Conservation (phyloP, 2,797 vertebrate species). For the Malacoctenus gilli region DNA sequence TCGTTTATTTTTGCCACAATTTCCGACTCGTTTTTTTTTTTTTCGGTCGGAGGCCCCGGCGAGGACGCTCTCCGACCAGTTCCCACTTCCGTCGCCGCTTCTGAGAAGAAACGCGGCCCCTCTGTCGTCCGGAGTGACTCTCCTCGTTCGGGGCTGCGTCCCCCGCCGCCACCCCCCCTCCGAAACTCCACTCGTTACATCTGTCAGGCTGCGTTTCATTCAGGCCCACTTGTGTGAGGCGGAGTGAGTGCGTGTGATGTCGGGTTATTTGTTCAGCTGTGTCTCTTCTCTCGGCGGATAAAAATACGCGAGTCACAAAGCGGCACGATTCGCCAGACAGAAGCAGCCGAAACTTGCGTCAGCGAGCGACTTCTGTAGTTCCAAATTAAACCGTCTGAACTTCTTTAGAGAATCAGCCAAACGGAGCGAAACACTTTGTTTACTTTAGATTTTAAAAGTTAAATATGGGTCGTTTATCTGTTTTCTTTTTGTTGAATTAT, state of each 20-base stretch:
- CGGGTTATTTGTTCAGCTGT: slow-evolving; percentile 38
- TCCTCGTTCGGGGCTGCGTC: slow-evolving; percentile 49
- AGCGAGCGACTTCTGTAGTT: no score
- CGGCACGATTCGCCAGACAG: slow-evolving; percentile 6
- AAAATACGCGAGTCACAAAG: slow-evolving; percentile 17
- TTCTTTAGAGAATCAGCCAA: no score
- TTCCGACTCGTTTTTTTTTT: slow-evolving; percentile 7
- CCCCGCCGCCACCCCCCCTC: slow-evolving; percentile 51
- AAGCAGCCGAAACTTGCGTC: neutral
- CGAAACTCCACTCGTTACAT: slow-evolving; percentile 48
- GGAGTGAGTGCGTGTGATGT: slow-evolving; percentile 24
- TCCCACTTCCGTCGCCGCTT: slow-evolving; percentile 45
- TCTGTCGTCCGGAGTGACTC: slow-evolving; percentile 50
- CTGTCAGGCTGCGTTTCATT: slow-evolving; percentile 48
- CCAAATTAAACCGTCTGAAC: no score
- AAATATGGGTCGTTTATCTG: no score
- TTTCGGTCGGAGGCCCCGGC: neutral
- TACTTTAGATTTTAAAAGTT: no score
- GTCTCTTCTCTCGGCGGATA: slow-evolving; percentile 20
- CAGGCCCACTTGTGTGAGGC: slow-evolving; percentile 6
- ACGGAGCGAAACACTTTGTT: no score
- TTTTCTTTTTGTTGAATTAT: no score
- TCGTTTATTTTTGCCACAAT: slow-evolving; percentile 22
- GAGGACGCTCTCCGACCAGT: slow-evolving; percentile 6
- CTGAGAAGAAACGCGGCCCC: slow-evolving; percentile 42